phyloP scores from a whole-genome alignment of 2,113 vertebrate species.

The Carettochelys insculpta region DNA sequence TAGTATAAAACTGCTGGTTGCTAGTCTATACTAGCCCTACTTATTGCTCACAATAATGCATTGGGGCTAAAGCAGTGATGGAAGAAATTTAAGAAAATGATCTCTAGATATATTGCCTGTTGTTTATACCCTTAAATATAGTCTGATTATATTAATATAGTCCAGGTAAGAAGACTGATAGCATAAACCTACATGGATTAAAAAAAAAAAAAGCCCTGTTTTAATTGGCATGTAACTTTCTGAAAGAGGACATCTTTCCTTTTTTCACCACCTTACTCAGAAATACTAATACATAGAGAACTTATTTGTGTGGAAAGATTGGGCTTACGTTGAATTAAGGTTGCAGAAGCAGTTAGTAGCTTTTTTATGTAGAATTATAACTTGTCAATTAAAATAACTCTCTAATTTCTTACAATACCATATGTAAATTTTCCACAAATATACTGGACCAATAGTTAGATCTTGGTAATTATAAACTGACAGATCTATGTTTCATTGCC shows the following conservation, averaged over 20 bases:
- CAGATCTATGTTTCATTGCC: background rate
- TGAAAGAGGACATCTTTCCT: background rate
- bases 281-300: background rate
- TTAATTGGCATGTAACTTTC: background rate
- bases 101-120: background rate
- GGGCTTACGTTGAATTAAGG: background rate
- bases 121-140: background rate
- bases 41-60: background rate
- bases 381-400: background rate
- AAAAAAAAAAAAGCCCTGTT: background rate
- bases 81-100: background rate
- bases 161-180: background rate
- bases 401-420: background rate
- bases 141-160: background rate
- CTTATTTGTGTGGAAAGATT: background rate
- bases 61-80: background rate
- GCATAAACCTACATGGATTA: background rate
- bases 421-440: background rate
- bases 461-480: constrained; percentile 10
- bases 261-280: background rate
- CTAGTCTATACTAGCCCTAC: background rate
- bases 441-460: background rate
- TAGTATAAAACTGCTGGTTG: background rate
- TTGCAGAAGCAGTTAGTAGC: background rate
- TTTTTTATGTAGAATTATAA: background rate